Evolutionary conservation across 2,888 invertebrate species (phyloP).

Genomic region (Schrankia costaestrigalis): DNA sequence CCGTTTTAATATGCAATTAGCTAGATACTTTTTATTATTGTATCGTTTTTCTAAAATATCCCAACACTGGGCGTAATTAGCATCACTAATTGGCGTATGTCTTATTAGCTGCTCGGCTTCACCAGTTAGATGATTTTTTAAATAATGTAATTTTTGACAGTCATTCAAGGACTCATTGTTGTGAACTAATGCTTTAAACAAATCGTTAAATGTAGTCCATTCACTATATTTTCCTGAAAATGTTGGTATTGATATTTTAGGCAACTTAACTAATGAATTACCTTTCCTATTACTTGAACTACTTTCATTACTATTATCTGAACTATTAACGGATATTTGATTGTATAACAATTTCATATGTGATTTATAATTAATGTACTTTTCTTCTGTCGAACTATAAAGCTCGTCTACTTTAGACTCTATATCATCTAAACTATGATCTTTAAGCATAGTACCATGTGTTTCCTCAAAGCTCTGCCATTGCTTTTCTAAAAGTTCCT

Average conservation of each 20-base stretch:
- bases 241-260: background rate
- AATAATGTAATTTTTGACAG: too few species aligned
- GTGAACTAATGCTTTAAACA: background rate
- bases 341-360: background rate
- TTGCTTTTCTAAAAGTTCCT: constrained; percentile 1
- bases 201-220: background rate
- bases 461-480: background rate
- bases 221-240: background rate
- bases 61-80: constrained; percentile 25
- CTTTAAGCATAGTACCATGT: background rate
- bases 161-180: constrained; percentile 1
- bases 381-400: constrained; percentile 1
- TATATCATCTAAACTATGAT: background rate
- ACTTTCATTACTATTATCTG: background rate
- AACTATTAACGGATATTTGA: background rate
- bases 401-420: background rate
- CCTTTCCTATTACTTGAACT: background rate
- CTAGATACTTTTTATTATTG: too few species aligned
- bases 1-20: constrained; percentile 21
- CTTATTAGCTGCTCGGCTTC: constrained; percentile 23
- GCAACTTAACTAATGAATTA: constrained; percentile 1
- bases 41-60: constrained; percentile 13
- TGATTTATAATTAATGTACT: constrained; percentile 1
- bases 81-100: constrained; percentile 22
- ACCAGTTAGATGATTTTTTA: background rate